Evolutionary conservation across 1,140 invertebrate species (phyloP).

Genomic region (Panagrolaimus sp.): DNA sequence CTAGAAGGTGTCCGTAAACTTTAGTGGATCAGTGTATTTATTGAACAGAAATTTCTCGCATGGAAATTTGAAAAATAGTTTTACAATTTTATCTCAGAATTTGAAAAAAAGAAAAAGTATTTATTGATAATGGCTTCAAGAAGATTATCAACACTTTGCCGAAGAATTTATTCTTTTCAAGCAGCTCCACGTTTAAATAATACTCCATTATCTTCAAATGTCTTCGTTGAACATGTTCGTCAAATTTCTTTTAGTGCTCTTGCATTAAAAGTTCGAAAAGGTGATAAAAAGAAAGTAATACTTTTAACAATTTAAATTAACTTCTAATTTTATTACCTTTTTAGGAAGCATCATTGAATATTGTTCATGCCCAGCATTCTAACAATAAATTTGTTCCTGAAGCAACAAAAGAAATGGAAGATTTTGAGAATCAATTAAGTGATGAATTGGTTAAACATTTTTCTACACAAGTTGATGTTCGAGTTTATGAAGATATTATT

Average conservation of each 20-base stretch:
- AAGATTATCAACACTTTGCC: too few species aligned
- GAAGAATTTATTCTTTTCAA: too few species aligned
- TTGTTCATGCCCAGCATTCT: conserved; percentile 17
- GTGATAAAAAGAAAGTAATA: conserved; percentile 11
- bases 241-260: not conserved
- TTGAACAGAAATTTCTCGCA: too few species aligned
- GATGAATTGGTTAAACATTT: conserved; percentile 49
- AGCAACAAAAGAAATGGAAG: conserved; percentile 35
- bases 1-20: too few species aligned
- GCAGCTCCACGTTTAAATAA: too few species aligned
- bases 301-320: not conserved
- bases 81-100: too few species aligned
- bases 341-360: not conserved
- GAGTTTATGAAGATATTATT: conserved; percentile 46
- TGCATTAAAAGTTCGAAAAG: conserved; percentile 8
- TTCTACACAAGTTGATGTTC: conserved; percentile 44
- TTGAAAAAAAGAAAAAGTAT: too few species aligned
- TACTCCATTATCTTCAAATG: too few species aligned
- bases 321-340: not conserved
- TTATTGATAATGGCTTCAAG: too few species aligned
- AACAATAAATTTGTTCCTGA: conserved; percentile 27
- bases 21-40: too few species aligned
- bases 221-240: not conserved
- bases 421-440: conserved; percentile 32
- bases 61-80: too few species aligned